These are phyloP conservation scores for Sebastes iracundus DNA, from an alignment of 2,797 vertebrate genomes.

Conservation along the genomic window DNA sequence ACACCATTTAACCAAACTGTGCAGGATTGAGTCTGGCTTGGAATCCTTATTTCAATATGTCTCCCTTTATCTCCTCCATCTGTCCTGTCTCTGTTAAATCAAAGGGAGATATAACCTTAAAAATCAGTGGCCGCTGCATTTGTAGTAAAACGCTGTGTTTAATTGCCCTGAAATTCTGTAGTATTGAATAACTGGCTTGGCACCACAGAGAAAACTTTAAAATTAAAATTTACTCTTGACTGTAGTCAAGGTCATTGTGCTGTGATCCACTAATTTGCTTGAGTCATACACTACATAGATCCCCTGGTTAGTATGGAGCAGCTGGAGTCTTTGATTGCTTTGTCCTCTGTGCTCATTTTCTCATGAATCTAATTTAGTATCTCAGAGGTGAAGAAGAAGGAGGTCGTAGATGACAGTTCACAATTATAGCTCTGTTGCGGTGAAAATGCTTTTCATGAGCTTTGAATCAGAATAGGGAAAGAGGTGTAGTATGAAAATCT, in stretches of 20 bases:
- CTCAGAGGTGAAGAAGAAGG: constrained; percentile 32
- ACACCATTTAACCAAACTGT: neutral
- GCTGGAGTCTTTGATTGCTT: constrained; percentile 62
- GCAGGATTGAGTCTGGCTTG: neutral
- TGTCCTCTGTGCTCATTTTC: constrained; percentile 49
- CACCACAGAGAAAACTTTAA: constrained; percentile 6
- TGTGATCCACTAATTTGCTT: constrained; percentile 57
- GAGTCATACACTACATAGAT: constrained; percentile 38
- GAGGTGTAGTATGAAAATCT: neutral
- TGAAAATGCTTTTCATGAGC: constrained; percentile 4
- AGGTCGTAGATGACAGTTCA: constrained; percentile 12
- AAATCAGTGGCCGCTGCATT: neutral
- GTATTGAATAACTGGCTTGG: constrained; percentile 10
- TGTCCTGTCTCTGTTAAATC: neutral
- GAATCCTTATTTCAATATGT: neutral
- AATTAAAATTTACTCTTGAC: constrained; percentile 28
- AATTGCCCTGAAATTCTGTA: neutral
- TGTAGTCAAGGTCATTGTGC: constrained; percentile 52
- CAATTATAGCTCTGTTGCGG: constrained; percentile 5
- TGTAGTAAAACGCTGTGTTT: neutral
- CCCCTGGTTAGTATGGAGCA: constrained; percentile 57
- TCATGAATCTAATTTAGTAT: constrained; percentile 63
- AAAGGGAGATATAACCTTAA: neutral
- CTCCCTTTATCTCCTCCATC: neutral
- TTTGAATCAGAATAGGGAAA: constrained; percentile 1